phyloP scores from a whole-genome alignment of 2,888 invertebrate genomes.

The Tachina fera region DNA sequence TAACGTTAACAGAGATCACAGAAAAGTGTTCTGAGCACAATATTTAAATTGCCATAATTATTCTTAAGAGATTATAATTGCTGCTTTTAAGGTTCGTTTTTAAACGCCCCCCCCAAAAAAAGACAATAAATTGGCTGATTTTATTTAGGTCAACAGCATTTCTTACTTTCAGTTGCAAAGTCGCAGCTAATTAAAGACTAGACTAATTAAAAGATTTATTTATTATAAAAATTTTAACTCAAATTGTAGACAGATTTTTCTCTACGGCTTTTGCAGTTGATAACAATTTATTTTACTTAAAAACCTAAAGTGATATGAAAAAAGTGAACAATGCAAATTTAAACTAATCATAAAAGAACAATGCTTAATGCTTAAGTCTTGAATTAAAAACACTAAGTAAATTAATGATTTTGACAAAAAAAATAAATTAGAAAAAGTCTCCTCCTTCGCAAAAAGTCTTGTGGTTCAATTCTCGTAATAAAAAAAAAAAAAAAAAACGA shows the following conservation, averaged over 20 bases:
- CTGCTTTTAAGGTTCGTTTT: not conserved
- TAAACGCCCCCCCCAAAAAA: too few relatives aligned
- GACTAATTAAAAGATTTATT: constrained; percentile 33
- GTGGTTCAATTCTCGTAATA: constrained; percentile 16
- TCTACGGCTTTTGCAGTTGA: not conserved
- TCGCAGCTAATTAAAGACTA: constrained; percentile 5
- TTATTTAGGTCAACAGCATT: constrained; percentile 15
- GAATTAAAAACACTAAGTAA: constrained; percentile 25
- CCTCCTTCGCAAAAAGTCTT: constrained; percentile 50
- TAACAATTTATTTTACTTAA: constrained; percentile 25
- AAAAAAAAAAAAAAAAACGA: not conserved
- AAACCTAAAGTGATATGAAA: constrained; percentile 1
- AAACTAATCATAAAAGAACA: constrained; percentile 25
- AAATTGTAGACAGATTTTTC: not conserved
- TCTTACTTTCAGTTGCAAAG: not conserved
- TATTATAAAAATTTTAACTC: not conserved
- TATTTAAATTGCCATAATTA: too few relatives aligned
- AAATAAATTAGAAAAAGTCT: not conserved
- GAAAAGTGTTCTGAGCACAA: too few relatives aligned
- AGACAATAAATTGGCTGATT: too few relatives aligned
- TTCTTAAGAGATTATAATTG: too few relatives aligned
- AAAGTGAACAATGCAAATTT: constrained; percentile 43
- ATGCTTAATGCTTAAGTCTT: constrained; percentile 26
- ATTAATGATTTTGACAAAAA: constrained; percentile 11
- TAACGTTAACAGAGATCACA: too few relatives aligned